A percentile compares a stretch with the other conserved stretches of the same genome.
These are phyloP conservation scores for Drosophila quinaria DNA, from an alignment of 2,888 invertebrate genomes.

Conservation along the genomic window DNA sequence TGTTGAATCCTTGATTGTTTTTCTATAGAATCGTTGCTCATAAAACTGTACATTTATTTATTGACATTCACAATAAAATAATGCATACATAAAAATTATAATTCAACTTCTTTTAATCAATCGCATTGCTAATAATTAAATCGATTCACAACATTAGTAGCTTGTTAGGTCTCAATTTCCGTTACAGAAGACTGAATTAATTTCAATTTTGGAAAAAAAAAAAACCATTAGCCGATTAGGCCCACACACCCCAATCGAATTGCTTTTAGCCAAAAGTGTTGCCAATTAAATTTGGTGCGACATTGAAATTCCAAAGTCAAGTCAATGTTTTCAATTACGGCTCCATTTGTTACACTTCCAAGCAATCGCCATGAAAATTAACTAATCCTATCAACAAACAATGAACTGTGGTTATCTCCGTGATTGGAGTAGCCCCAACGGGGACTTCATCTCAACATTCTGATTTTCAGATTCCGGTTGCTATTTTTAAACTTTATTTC, in stretches of 20 bases:
- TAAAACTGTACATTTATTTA: slow-evolving; percentile 74
- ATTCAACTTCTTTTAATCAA: slow-evolving; percentile 2
- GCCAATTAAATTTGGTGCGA: slow-evolving; percentile 66
- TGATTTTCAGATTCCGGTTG: slow-evolving; percentile 59
- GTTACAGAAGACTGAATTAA: slow-evolving; percentile 13
- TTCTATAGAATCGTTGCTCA: slow-evolving; percentile 64
- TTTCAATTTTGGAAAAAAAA: background rate
- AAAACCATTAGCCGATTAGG: slow-evolving; percentile 60
- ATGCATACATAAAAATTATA: slow-evolving; percentile 53
- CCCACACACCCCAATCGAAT: slow-evolving; percentile 38
- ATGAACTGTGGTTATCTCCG: slow-evolving; percentile 35
- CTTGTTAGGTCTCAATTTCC: background rate
- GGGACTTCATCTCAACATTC: slow-evolving; percentile 31
- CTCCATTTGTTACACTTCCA: slow-evolving; percentile 65
- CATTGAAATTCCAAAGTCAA: slow-evolving; percentile 76
- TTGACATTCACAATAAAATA: slow-evolving; percentile 75
- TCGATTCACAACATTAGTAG: background rate
- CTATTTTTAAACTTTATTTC: slow-evolving; percentile 13
- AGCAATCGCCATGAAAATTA: slow-evolving; percentile 44
- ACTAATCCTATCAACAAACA: slow-evolving; percentile 68
- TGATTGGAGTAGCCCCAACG: slow-evolving; percentile 22
- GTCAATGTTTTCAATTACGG: slow-evolving; percentile 61
- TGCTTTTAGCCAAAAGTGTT: slow-evolving; percentile 34
- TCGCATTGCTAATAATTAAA: background rate
- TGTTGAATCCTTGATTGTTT: slow-evolving; percentile 29